Evolutionary conservation across 2,113 vertebrate species (phyloP), one percentile per base, ranked within the genome.

Genomic region (Pangasianodon gigas): DNA sequence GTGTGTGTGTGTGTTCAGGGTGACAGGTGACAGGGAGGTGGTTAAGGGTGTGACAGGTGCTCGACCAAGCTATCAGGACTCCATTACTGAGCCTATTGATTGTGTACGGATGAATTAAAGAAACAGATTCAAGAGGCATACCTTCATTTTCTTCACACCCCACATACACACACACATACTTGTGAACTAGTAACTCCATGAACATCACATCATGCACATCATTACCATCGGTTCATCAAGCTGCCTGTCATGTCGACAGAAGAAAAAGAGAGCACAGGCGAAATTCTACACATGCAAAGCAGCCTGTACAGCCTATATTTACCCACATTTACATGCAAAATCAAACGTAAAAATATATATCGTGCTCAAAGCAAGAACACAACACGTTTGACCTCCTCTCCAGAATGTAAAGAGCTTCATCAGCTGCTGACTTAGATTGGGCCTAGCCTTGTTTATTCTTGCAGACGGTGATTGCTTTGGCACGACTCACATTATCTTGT

Each of bases 31-130:
- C 87, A 92, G 86, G 62, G 88, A 87, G 90, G 86, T 90, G 88
- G 89, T 93, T 92, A 87, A 91, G 84, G 86, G 85, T 94, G 94
- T 95, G 96, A 96, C 95, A 95, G 92, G 90, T 93, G 94, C 95
- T 96, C 95, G 96, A 96, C 95, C 95, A 96, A 96, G 95, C 95
- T 94, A 96, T 97, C 95, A 96, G 94, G 94, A 95, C 94, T 95
- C 96, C 96, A 97, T 96, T 96, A 96, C 96, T 95, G 94, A 95
- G 95, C 95, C 94, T 95, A 96, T 95, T 95, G 95, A 95, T 94
- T 96, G 94, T 95, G 93, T 96, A 95, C 95, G 92, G 93, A 94
- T 95, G 96, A 95, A 96, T 97, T 96, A 96, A 95, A 96, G 93
- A 94, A 92, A 95, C 81, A 29, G 90, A 88, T 89, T 93, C 86